Percentiles rank a stretch among this genome's conserved stretches.
These are phyloP conservation scores for Daboia siamensis DNA, from an alignment of 2,113 vertebrate species.

Conservation along the genomic window DNA sequence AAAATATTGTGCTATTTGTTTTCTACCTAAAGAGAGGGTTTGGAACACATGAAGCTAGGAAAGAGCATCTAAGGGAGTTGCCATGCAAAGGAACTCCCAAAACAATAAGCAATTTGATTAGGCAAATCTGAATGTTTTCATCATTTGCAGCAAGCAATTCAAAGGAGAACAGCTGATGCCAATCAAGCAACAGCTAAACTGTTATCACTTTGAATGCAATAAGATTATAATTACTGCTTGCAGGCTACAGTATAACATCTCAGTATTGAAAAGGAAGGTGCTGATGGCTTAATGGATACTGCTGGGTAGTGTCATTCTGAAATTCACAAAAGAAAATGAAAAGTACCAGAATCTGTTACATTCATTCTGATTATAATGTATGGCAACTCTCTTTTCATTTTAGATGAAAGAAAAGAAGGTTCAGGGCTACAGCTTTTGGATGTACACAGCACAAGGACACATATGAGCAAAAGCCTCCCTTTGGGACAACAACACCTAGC, in stretches of 20 bases:
- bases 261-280: conserved; percentile 54
- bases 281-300: conserved; percentile 62
- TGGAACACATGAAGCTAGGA: neutral
- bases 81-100: conserved; percentile 5
- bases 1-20: conserved; percentile 1
- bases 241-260: conserved; percentile 55
- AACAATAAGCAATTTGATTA: conserved; percentile 27
- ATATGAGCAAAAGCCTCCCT: conserved; percentile 20
- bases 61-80: accelerated
- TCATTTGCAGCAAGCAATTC: conserved; percentile 28
- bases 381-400: conserved; percentile 33
- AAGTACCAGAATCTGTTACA: conserved; percentile 37
- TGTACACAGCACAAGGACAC: conserved; percentile 34
- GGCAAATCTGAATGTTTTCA: conserved; percentile 18
- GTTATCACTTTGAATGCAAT: conserved; percentile 48
- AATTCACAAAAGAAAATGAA: conserved; percentile 44
- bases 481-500: conserved; percentile 39
- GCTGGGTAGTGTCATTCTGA: conserved; percentile 49
- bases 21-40: conserved; percentile 7
- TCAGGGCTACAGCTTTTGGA: conserved; percentile 31
- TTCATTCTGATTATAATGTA: conserved; percentile 54
- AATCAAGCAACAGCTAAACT: conserved; percentile 53
- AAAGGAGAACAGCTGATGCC: conserved; percentile 52
- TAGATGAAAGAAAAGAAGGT: conserved; percentile 14
- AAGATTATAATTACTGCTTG: conserved; percentile 64